These are phyloP conservation scores for Australoheros scitulus DNA, from an alignment of 2,113 vertebrate species.

Conservation along the genomic window DNA sequence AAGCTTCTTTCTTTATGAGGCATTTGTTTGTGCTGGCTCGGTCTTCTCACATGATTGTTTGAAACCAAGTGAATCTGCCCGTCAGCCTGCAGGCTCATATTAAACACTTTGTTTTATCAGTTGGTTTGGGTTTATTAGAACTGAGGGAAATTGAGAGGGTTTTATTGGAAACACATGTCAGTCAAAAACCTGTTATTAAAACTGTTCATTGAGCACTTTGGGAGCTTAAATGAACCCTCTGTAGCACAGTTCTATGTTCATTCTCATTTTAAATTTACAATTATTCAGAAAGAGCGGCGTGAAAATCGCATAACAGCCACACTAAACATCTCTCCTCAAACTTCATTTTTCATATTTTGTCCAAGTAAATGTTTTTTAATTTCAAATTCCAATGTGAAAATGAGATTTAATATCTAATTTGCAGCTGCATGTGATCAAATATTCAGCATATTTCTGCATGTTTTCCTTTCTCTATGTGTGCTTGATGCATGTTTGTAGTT, in stretches of 20 bases:
- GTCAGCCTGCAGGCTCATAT: constrained; percentile 28
- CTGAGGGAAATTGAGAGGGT: background rate
- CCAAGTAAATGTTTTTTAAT: background rate
- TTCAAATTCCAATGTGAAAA: background rate
- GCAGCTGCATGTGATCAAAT: background rate
- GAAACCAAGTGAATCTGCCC: constrained; percentile 42
- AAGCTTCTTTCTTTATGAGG: constrained; percentile 51
- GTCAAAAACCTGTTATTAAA: constrained; percentile 20
- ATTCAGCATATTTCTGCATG: constrained; percentile 18
- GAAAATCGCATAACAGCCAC: constrained; percentile 33
- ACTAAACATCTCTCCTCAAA: constrained; percentile 54
- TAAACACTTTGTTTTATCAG: constrained; percentile 50
- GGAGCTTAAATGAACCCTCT: background rate
- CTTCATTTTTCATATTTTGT: background rate
- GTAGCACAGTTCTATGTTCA: background rate
- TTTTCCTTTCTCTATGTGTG: background rate
- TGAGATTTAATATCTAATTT: background rate
- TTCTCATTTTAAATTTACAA: too few species aligned
- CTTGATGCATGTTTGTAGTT: constrained; percentile 38
- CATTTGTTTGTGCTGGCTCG: constrained; percentile 64
- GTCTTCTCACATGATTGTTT: constrained; percentile 39
- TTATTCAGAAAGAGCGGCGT: background rate
- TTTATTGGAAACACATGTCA: constrained; percentile 26
- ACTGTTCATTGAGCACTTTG: background rate
- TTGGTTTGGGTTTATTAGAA: constrained; percentile 33